These are phyloP conservation scores for Propithecus perrieri DNA, from an alignment of 2,797 vertebrate species.

Conservation along the genomic window DNA sequence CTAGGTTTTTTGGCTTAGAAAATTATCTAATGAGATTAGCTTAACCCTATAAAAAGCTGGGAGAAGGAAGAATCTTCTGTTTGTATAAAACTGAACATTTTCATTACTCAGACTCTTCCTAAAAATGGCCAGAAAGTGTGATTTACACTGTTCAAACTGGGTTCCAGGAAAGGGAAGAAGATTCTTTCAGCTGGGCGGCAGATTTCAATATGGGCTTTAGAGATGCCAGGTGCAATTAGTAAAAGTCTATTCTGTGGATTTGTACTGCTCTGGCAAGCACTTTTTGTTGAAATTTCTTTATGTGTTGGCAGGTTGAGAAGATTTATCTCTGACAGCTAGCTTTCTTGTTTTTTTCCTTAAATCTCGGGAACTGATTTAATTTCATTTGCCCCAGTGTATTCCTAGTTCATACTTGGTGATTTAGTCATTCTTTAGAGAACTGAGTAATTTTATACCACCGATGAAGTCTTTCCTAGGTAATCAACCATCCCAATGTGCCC, in stretches of 20 bases:
- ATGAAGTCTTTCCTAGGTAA: neutral
- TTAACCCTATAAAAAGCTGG: neutral
- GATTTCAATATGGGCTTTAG: neutral
- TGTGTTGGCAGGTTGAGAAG: neutral
- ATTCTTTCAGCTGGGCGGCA: neutral
- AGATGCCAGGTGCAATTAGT: neutral
- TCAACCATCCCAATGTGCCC: neutral
- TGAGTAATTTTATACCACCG: neutral
- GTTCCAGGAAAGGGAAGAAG: neutral
- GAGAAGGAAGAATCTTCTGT: neutral
- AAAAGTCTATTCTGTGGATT: neutral
- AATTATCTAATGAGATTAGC: slow-evolving; percentile 25
- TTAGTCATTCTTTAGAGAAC: neutral
- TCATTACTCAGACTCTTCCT: neutral
- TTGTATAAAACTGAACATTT: neutral
- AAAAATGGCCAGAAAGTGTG: neutral
- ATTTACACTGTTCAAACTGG: neutral
- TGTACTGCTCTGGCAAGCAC: neutral
- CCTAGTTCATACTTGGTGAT: neutral
- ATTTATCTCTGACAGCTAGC: neutral
- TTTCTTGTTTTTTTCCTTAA: slow-evolving; percentile 17
- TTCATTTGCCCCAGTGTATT: neutral
- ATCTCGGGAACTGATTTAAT: neutral
- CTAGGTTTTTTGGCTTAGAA: neutral
- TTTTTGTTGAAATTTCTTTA: neutral